These are phyloP conservation scores for Atractosteus spatula DNA, from an alignment of 2,113 vertebrate species.

Conservation along the genomic window DNA sequence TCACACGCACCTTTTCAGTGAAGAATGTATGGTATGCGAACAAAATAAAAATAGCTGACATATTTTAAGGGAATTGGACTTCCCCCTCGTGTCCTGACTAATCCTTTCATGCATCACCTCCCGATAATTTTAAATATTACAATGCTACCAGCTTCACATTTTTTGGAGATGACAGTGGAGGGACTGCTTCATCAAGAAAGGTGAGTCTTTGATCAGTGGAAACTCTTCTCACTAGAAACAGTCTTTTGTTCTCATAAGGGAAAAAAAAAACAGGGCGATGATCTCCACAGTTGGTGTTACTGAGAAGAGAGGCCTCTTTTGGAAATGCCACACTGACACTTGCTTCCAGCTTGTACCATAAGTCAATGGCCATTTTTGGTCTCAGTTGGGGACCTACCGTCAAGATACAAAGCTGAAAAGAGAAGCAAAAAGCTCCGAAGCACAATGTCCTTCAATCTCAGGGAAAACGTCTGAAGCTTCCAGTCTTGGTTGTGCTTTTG, in stretches of 20 bases:
- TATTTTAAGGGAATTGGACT: slow-evolving; percentile 30
- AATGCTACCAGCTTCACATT: slow-evolving; percentile 18
- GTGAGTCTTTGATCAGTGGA: slow-evolving; percentile 24
- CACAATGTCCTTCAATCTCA: no score
- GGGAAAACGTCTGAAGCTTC: no score
- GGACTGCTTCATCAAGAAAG: slow-evolving; percentile 21
- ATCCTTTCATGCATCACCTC: slow-evolving; percentile 24
- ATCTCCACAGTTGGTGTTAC: background rate
- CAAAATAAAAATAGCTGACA: slow-evolving; percentile 34
- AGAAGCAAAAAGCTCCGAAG: no score
- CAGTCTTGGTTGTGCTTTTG: no score
- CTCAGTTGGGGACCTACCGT: background rate
- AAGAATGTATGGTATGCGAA: slow-evolving; percentile 30
- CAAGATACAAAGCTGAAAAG: no score
- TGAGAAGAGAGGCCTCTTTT: slow-evolving; percentile 22
- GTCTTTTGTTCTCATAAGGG: slow-evolving; percentile 21
- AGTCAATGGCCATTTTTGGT: background rate
- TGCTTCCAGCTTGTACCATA: slow-evolving; percentile 22
- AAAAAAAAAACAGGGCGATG: slow-evolving; percentile 20
- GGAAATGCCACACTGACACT: slow-evolving; percentile 4
- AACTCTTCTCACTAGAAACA: slow-evolving; percentile 19
- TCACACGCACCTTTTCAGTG: slow-evolving; percentile 21
- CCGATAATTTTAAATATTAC: slow-evolving; percentile 1
- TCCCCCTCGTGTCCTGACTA: slow-evolving; percentile 38
- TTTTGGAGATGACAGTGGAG: slow-evolving; percentile 23